Evolutionary conservation across 2,797 vertebrate species (phyloP).

Genomic region (Molossus alvarezi): DNA sequence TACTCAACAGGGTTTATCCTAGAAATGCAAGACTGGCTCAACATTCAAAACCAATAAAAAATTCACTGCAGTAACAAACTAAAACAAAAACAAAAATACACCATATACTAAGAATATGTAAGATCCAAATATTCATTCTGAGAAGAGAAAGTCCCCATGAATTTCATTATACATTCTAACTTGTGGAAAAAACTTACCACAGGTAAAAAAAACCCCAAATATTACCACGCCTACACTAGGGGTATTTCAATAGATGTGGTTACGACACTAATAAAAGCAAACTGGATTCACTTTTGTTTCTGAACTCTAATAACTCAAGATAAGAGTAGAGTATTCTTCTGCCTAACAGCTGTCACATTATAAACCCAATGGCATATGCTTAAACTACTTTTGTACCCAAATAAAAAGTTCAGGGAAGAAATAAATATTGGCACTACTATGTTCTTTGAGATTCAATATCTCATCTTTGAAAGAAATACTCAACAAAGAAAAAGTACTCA

Average conservation of each 20-base stretch:
- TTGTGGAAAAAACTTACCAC: neutral
- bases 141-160: neutral
- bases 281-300: neutral
- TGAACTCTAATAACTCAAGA: constrained; percentile 14
- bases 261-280: neutral
- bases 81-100: neutral
- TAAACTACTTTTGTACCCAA: constrained; percentile 21
- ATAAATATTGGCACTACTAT: neutral
- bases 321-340: neutral
- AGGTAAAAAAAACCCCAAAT: neutral
- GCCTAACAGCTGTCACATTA: neutral
- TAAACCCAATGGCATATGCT: neutral
- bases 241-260: neutral
- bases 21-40: constrained; percentile 42
- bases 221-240: neutral
- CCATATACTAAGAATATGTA: neutral
- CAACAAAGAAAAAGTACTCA: constrained; percentile 45
- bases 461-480: constrained; percentile 37
- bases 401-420: neutral
- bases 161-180: constrained; percentile 22
- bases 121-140: neutral
- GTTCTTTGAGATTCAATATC: neutral
- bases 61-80: constrained; percentile 44
- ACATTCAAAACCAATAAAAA: constrained; percentile 49
- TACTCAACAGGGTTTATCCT: neutral